These are phyloP conservation scores for Eucera pruinosa DNA, from an alignment of 2,888 invertebrate genomes.

Conservation along the genomic window DNA sequence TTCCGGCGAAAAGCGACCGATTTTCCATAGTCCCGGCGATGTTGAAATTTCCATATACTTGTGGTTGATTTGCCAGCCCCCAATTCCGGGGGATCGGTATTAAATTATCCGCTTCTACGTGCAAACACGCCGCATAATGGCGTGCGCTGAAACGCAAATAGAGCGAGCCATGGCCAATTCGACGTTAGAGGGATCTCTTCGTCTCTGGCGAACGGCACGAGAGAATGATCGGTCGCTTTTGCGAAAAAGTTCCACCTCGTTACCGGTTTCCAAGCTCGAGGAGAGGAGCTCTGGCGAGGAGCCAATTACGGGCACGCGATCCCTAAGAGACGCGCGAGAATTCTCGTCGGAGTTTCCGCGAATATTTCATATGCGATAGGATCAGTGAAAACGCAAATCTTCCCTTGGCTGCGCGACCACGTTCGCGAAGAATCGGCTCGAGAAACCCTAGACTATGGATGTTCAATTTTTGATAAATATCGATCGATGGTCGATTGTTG, in stretches of 20 bases:
- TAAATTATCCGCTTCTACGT: conserved; percentile 64
- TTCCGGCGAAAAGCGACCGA: neutral
- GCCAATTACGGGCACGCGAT: conserved; percentile 73
- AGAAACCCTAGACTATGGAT: no score
- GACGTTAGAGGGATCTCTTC: conserved; percentile 23
- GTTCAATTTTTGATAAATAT: no score
- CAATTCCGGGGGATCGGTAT: conserved; percentile 45
- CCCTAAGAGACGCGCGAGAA: conserved; percentile 63
- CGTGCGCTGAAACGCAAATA: conserved; percentile 64
- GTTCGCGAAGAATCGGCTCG: no score
- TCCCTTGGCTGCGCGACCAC: no score
- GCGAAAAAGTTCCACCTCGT: conserved; percentile 66
- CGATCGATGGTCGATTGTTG: no score
- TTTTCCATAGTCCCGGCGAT: conserved; percentile 13
- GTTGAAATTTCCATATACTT: conserved; percentile 49
- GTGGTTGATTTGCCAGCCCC: conserved; percentile 32
- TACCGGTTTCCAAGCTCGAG: conserved; percentile 68
- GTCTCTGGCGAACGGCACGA: conserved; percentile 13
- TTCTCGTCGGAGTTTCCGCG: conserved; percentile 64
- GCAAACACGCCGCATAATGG: conserved; percentile 61
- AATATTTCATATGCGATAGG: conserved; percentile 63
- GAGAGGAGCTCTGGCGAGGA: conserved; percentile 56
- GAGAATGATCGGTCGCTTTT: conserved; percentile 39
- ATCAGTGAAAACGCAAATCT: conserved; percentile 53
- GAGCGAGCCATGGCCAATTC: conserved; percentile 55